These are phyloP conservation scores for Hydrotaea cyrtoneurina DNA, from an alignment of 2,888 invertebrate genomes.

Conservation along the genomic window DNA sequence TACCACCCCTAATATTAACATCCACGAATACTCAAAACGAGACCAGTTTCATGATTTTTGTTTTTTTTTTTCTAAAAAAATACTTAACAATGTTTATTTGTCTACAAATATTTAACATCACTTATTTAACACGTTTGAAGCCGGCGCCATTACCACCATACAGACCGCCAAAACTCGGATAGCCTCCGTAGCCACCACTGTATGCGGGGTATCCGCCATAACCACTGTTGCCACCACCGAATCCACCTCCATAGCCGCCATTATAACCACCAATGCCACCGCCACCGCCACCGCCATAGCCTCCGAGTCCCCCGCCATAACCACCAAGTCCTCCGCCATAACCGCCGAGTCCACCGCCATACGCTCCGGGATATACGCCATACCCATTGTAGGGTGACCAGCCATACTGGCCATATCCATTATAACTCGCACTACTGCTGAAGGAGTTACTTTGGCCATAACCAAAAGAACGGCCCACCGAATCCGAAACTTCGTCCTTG, in stretches of 20 bases:
- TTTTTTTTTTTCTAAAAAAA: constrained; percentile 5
- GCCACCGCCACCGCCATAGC: constrained; percentile 1
- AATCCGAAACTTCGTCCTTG: constrained; percentile 55
- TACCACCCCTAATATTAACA: not conserved
- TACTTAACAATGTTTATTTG: constrained; percentile 38
- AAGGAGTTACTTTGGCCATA: constrained; percentile 59
- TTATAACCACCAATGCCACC: constrained; percentile 29
- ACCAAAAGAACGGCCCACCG: constrained; percentile 42
- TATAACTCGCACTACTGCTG: constrained; percentile 37
- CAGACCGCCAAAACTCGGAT: constrained; percentile 29
- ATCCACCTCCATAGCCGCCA: constrained; percentile 38
- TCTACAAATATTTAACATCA: constrained; percentile 35
- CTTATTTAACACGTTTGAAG: not conserved
- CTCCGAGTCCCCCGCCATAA: constrained; percentile 18
- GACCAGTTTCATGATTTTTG: not conserved
- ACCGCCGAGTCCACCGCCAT: constrained; percentile 48
- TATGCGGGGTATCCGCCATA: constrained; percentile 21
- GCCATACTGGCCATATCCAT: constrained; percentile 30
- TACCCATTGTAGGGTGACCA: constrained; percentile 47
- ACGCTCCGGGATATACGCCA: constrained; percentile 44
- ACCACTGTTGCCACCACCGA: constrained; percentile 29
- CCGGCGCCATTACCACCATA: constrained; percentile 42
- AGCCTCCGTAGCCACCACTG: constrained; percentile 45
- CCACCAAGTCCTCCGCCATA: constrained; percentile 52
- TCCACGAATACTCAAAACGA: not conserved